Evolutionary conservation across 2,113 vertebrate genomes (phyloP).

Genomic region (Ciconia stormi): DNA sequence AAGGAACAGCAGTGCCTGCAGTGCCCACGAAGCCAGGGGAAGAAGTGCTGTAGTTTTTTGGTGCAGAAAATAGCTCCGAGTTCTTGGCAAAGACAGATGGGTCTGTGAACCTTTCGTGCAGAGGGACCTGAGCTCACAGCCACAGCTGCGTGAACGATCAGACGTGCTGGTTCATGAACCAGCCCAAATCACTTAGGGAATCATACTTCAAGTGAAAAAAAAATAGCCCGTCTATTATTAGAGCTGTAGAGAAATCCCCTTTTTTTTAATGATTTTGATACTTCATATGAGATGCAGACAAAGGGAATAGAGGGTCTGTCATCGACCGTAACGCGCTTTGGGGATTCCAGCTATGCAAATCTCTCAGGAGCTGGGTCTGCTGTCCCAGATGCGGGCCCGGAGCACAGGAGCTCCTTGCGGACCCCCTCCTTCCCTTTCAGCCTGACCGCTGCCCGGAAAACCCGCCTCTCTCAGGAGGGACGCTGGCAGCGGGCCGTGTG

Average conservation of each 20-base stretch:
- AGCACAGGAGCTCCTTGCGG: not conserved
- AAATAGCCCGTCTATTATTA: not conserved
- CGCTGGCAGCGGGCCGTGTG: fast-evolving
- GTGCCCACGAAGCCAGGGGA: not conserved
- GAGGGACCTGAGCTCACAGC: not conserved
- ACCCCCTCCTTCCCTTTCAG: not conserved
- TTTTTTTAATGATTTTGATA: not conserved
- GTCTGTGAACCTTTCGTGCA: not conserved
- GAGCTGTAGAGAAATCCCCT: not conserved
- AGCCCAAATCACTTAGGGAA: fast-evolving
- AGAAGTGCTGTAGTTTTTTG: not conserved
- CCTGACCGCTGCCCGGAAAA: not conserved
- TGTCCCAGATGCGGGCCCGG: not conserved
- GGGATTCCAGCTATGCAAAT: not conserved
- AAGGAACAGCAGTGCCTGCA: not conserved
- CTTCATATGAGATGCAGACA: not conserved
- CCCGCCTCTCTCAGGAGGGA: not conserved
- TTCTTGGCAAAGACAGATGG: not conserved
- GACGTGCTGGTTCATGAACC: not conserved
- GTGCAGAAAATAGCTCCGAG: not conserved
- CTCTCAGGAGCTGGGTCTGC: fast-evolving
- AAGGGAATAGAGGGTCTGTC: not conserved
- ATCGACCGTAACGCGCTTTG: not conserved
- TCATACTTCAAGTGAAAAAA: not conserved
- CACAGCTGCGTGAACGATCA: not conserved